Evolutionary conservation across 2,113 vertebrate species (phyloP).

Genomic region (Pitta sordida): DNA sequence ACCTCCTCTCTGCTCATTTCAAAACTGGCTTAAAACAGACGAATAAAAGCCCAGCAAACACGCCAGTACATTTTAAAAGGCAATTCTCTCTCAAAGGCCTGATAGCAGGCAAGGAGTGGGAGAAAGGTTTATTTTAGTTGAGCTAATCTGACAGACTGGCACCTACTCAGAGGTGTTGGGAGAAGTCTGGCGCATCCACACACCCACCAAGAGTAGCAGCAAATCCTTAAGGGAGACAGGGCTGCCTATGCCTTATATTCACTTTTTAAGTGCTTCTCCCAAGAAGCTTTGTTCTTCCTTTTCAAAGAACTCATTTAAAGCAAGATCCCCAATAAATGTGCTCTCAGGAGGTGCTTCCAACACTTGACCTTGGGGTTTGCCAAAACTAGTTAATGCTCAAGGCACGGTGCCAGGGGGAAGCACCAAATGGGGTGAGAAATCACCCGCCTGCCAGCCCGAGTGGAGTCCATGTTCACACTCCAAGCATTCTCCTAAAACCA

Average conservation of each 20-base stretch:
- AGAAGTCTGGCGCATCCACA: constrained; percentile 31
- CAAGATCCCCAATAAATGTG: neutral
- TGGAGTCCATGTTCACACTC: neutral
- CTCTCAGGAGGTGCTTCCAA: neutral
- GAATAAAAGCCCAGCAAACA: neutral
- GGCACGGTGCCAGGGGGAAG: rapidly evolving
- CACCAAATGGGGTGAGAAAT: neutral
- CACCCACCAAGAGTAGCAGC: constrained; percentile 8
- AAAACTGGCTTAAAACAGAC: neutral
- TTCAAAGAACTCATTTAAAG: neutral
- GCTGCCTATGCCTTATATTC: neutral
- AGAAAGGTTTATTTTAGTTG: constrained; percentile 53
- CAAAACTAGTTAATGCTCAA: neutral
- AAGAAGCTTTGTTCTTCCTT: neutral
- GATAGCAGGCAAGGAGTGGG: constrained; percentile 22
- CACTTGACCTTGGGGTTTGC: neutral
- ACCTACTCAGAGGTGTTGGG: constrained; percentile 45
- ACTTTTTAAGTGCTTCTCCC: neutral
- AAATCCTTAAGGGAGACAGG: neutral
- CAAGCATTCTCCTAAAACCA: neutral
- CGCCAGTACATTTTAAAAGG: neutral
- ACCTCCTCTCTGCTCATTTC: constrained; percentile 15
- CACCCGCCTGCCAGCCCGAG: neutral
- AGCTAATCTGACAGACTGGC: constrained; percentile 56
- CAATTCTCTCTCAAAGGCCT: constrained; percentile 11